These are phyloP conservation scores for Arctocebus calabarensis DNA, from an alignment of 2,797 vertebrate genomes.

Conservation along the genomic window DNA sequence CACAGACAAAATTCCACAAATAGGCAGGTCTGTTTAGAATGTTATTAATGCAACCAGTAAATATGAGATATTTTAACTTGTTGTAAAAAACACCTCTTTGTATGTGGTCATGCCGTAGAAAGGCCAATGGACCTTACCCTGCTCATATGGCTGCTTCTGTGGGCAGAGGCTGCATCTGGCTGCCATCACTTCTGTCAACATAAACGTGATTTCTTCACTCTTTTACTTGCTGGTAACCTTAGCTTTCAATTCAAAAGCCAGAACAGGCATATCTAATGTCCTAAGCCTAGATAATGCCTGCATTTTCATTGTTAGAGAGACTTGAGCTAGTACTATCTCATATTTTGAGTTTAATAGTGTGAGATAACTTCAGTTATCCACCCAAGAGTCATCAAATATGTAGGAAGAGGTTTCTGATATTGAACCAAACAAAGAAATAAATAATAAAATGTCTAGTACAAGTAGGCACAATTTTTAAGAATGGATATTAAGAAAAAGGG, in stretches of 20 bases:
- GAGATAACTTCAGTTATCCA: background rate
- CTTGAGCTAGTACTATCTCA: background rate
- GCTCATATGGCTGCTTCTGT: background rate
- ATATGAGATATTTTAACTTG: background rate
- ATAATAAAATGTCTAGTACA: background rate
- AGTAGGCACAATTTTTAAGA: background rate
- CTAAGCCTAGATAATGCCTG: background rate
- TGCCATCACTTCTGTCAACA: background rate
- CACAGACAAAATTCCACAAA: background rate
- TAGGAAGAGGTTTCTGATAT: background rate
- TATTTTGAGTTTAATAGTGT: background rate
- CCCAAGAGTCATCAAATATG: background rate
- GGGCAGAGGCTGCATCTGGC: background rate
- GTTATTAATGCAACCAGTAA: background rate
- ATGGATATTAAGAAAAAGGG: background rate
- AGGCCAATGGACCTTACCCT: background rate
- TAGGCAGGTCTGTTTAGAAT: background rate
- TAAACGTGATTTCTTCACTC: background rate
- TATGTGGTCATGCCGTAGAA: background rate
- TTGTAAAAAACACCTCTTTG: background rate
- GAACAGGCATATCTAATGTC: background rate
- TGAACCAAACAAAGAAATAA: background rate
- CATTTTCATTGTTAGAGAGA: background rate
- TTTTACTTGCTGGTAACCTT: background rate
- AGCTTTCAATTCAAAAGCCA: slow-evolving; percentile 23